These are phyloP conservation scores for Zaprionus obscuricornis DNA, from an alignment of 2,888 invertebrate genomes.

Conservation along the genomic window DNA sequence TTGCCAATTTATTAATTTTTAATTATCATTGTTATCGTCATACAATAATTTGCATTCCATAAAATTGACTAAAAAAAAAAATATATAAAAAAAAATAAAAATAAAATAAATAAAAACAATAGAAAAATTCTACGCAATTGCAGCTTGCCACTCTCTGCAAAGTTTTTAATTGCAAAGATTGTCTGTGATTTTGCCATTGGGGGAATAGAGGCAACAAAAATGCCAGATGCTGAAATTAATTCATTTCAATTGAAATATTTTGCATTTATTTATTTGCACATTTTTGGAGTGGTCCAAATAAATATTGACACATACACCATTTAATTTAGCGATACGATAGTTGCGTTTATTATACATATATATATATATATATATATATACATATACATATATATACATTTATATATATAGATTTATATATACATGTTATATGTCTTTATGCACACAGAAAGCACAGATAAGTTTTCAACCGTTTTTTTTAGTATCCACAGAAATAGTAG, in stretches of 20 bases:
- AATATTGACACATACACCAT: slow-evolving; percentile 61
- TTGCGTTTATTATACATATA: too few species aligned
- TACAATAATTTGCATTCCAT: slow-evolving; percentile 16
- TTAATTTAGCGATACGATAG: slow-evolving; percentile 47
- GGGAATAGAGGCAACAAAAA: slow-evolving; percentile 12
- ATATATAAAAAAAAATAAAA: background rate
- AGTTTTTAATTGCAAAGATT: slow-evolving; percentile 26
- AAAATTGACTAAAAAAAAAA: background rate
- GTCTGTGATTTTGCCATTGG: slow-evolving; percentile 9
- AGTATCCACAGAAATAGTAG: background rate
- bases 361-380: slow-evolving; percentile 9
- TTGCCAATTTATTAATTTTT: slow-evolving; percentile 40
- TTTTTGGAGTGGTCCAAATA: slow-evolving; percentile 36
- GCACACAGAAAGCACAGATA: background rate
- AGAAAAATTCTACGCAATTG: too few species aligned
- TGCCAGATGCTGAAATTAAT: slow-evolving; percentile 59
- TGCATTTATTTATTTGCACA: slow-evolving; percentile 54
- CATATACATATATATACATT: background rate
- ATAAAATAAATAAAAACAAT: background rate
- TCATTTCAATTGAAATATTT: slow-evolving; percentile 59
- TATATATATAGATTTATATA: background rate
- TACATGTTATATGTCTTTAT: too few species aligned
- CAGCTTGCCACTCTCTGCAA: too few species aligned
- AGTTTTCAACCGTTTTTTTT: slow-evolving; percentile 9
- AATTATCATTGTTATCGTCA: slow-evolving; percentile 42